phyloP scores from a whole-genome alignment of 2,797 vertebrate genomes.

The Sphenodon punctatus region DNA sequence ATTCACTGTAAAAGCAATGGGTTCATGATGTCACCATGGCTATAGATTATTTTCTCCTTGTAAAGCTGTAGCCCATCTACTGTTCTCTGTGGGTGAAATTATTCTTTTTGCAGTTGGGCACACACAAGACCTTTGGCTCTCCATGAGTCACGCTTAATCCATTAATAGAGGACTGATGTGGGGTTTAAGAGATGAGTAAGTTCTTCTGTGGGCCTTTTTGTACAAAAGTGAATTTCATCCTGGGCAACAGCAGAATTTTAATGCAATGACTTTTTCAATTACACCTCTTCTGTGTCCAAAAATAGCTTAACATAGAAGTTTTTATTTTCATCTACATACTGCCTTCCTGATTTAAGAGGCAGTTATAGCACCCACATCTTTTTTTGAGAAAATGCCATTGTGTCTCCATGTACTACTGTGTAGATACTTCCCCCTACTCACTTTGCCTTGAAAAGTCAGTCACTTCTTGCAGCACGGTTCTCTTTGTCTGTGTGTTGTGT shows the following conservation, averaged over 20 bases:
- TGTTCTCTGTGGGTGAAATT: neutral
- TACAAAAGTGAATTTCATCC: neutral
- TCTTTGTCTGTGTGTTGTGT: neutral
- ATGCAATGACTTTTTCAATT: neutral
- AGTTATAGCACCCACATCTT: fast-evolving
- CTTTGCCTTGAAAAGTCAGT: no score
- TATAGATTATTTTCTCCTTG: neutral
- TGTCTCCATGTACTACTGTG: neutral
- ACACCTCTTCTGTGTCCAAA: neutral
- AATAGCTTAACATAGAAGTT: neutral
- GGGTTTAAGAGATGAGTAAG: neutral
- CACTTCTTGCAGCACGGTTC: neutral
- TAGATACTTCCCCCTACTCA: neutral
- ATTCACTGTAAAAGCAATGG: no score
- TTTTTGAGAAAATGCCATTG: neutral
- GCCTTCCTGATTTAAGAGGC: neutral
- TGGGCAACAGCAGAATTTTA: neutral
- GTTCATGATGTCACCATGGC: neutral
- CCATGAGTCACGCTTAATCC: neutral
- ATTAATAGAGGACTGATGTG: neutral
- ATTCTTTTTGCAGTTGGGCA: neutral
- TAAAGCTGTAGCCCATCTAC: neutral
- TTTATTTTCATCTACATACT: neutral
- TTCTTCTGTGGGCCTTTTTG: neutral
- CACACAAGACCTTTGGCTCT: neutral